Evolutionary conservation across 2,888 invertebrate genomes (phyloP), one percentile per base, ranked within the genome.

Genomic region (Cremastinae sp.): DNA sequence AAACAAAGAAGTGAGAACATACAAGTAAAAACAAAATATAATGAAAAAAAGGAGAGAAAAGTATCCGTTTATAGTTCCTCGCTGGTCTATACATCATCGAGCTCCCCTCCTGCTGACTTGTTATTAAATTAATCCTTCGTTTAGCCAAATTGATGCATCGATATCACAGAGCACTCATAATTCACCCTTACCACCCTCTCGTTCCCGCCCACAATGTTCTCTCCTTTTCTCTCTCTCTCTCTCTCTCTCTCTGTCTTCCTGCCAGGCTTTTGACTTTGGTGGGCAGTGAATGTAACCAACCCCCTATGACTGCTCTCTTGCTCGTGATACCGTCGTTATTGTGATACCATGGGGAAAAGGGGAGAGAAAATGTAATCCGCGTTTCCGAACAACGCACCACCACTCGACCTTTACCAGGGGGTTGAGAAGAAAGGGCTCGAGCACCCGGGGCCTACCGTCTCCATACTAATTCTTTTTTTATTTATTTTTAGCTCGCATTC

Each of bases 91-190:
- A 86, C 84, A 86, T 86, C 86, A 87, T 85, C 83, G 65, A 81
- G 73, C 78, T 47, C 74, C 74, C 78, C 79, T 56, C 56, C 45
- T 82, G 87, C 86, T 87, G 88, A 89, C 88, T 89, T 86, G 89
- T 89, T 89, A 89, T 89, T 89, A 89, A 89, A 89, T 89, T 89
- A 89, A 89, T 89, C 89, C 89, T 89, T 89, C 89, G 89, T 89
- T 89, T 89, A 89, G 89, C 88, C 88, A 89, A 89, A 89, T 89
- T 89, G 89, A 89, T 89, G 89, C 88, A 89, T 89, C 85, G 89
- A 89, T 89, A 89, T 89, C 89, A 88, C 88, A 87, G 86, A 89
- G 88, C 87, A 87, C 86, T 86, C 89, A 88, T 89, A 89, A 89
- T 86, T 89, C 89, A 89, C 83, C 70, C 70, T 70, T 47, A 81